Evolutionary conservation across 1,140 invertebrate species (phyloP), one percentile per base, ranked within the genome.

Genomic region (Zaprionus africanus): DNA sequence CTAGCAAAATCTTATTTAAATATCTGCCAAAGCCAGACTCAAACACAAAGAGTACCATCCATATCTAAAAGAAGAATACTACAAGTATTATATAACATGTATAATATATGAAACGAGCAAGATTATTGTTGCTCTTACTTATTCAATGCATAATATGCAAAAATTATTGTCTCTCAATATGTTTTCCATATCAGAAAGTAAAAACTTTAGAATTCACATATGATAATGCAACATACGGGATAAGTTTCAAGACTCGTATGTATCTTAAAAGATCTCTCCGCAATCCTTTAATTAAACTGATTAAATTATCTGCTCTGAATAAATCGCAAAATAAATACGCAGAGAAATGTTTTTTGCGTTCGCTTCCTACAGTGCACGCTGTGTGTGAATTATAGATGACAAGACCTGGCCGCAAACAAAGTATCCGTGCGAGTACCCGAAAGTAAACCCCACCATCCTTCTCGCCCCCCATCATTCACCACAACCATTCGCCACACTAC

Each of bases 401-500:
- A 46, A 46, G 41, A 46, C n/a, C 41, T 46, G 41, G 41, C 41
- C 41, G 41, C 41, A 46, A 46, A 46, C 41, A 46, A 46, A 46
- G 41, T 46, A 46, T 46, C 41, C 41, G n/a, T 17, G 41, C 41
- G 41, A 46, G 41, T 19, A 46, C 41, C 41, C n/a, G n/a, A 46
- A 46, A 7, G 41, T 46, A 46, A n/a, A 46, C 41, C n/a, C 41
- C 41, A 7, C 15, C 15, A 7, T 17, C n/a, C 6, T 7, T 2
- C 41, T 6, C 41, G 9, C 41, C 7, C 38, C 2, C 41, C 41
- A 7, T 43, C 15, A 46, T 7, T 43, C n/a, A 46, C 41, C 41
- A 46, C 41, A 46, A 9, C 6, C 41, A 46, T 46, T 46, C 41
- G 41, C 41, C 41, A 17, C 76, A 49, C 82, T 79, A 65, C 46